Percentiles rank a stretch among this genome's conserved stretches.
Evolutionary conservation across 2,888 invertebrate species (phyloP).

Genomic region (Calameuta idolon): DNA sequence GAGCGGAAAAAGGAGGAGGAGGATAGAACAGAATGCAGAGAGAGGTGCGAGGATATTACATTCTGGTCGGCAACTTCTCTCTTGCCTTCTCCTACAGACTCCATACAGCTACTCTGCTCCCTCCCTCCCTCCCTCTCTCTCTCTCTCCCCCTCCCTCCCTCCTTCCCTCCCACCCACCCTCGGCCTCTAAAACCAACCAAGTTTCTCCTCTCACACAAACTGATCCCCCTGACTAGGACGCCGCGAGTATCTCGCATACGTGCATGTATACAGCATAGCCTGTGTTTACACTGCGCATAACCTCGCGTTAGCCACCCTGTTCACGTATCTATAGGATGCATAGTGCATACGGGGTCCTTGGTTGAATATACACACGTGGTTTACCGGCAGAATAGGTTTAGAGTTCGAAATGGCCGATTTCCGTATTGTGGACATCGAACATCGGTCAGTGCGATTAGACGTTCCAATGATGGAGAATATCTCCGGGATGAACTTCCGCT

Average conservation of each 20-base stretch:
- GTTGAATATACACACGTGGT: too few relatives aligned
- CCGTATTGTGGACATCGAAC: too few relatives aligned
- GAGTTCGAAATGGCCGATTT: too few relatives aligned
- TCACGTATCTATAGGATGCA: too few relatives aligned
- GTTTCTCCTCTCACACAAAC: background rate
- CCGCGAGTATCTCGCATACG: too few relatives aligned
- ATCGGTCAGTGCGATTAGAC: too few relatives aligned
- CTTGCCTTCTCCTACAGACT: conserved; percentile 20
- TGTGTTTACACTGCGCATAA: conserved; percentile 12
- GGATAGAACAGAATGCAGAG: conserved; percentile 16
- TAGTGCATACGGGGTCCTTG: too few relatives aligned
- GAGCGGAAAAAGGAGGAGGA: background rate
- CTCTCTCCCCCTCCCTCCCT: conserved; percentile 5
- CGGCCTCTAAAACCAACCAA: background rate
- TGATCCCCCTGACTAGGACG: too few relatives aligned
- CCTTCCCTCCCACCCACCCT: background rate
- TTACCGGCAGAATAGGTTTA: too few relatives aligned
- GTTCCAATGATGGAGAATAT: too few relatives aligned
- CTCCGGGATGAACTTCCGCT: too few relatives aligned
- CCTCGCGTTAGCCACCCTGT: background rate
- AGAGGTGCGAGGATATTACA: conserved; percentile 38
- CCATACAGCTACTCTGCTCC: conserved; percentile 5
- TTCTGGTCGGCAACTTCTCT: conserved; percentile 30
- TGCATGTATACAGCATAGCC: background rate
- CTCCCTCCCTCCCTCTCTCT: background rate